Percentiles rank a stretch among this genome's conserved stretches.
These are phyloP conservation scores for Theonella swinhoei DNA, from an alignment of 37 sponge, comb jelly and placozoan genomes.

Conservation along the genomic window DNA sequence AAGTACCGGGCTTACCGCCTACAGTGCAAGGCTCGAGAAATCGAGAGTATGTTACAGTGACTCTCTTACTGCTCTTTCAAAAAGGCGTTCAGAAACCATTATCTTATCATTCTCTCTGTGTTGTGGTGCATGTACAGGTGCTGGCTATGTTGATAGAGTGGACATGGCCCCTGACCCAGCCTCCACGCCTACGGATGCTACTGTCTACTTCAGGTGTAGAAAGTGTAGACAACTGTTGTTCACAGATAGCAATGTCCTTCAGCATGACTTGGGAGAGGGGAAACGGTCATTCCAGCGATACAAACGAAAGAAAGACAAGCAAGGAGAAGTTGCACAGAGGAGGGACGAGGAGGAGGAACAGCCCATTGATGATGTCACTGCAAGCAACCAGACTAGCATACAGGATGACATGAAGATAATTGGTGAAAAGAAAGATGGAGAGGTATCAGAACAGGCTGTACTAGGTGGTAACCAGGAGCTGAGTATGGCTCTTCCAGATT, in stretches of 20 bases:
- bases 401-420: neutral
- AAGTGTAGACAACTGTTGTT: constrained; percentile 78
- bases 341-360: constrained; percentile 1
- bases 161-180: constrained; percentile 56
- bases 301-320: constrained; percentile 39
- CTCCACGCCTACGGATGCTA: constrained; percentile 1
- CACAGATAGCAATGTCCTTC: constrained; percentile 60
- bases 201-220: constrained; percentile 57
- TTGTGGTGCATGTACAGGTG: neutral
- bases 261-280: constrained; percentile 69
- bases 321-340: neutral
- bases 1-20: constrained; percentile 59
- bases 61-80: neutral
- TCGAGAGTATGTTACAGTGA: constrained; percentile 24
- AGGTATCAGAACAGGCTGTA: neutral
- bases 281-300: constrained; percentile 74
- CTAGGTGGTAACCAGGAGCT: neutral
- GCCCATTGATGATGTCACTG: neutral
- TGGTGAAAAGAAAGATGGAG: neutral
- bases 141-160: constrained; percentile 33
- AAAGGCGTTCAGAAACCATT: neutral
- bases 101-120: neutral
- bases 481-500: too few species aligned
- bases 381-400: neutral
- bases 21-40: constrained; percentile 27